Conservation (phyloP, 2,113 vertebrate species). For the Chionomys nivalis region DNA sequence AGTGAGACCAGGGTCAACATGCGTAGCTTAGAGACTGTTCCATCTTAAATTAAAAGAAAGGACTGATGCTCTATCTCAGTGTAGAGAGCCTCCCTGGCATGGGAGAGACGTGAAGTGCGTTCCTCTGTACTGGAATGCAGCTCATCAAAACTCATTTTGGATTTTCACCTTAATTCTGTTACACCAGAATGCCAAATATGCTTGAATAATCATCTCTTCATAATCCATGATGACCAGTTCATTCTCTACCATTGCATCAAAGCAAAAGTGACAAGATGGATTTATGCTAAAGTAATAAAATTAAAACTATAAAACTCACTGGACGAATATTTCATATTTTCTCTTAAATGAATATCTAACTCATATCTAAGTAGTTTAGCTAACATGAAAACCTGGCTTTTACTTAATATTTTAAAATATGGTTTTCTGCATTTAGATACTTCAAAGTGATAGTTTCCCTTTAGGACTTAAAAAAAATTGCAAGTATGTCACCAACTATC, state of each 20-base stretch:
- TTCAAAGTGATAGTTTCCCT: conserved; percentile 58
- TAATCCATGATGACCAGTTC: background rate
- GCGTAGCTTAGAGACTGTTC: background rate
- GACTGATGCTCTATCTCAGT: too few relatives aligned
- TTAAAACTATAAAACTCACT: background rate
- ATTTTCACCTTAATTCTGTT: background rate
- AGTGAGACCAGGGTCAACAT: background rate
- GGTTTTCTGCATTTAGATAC: conserved; percentile 46
- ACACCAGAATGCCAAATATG: background rate
- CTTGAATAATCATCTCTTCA: background rate
- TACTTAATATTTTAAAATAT: conserved; percentile 61
- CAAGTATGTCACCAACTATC: conserved; percentile 19
- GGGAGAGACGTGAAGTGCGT: background rate
- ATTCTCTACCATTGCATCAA: background rate
- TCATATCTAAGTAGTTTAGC: conserved; percentile 3
- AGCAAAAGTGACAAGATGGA: background rate
- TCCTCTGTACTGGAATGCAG: background rate
- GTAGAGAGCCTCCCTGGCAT: background rate
- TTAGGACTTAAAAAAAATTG: conserved; percentile 14
- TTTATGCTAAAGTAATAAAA: background rate
- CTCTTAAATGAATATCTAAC: background rate
- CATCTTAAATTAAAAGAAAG: background rate
- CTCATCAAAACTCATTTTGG: background rate
- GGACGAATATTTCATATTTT: background rate
- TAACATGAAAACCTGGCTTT: conserved; percentile 59